Conservation (phyloP, 92 coral and sea anemone species). For the Muricea muricata region DNA sequence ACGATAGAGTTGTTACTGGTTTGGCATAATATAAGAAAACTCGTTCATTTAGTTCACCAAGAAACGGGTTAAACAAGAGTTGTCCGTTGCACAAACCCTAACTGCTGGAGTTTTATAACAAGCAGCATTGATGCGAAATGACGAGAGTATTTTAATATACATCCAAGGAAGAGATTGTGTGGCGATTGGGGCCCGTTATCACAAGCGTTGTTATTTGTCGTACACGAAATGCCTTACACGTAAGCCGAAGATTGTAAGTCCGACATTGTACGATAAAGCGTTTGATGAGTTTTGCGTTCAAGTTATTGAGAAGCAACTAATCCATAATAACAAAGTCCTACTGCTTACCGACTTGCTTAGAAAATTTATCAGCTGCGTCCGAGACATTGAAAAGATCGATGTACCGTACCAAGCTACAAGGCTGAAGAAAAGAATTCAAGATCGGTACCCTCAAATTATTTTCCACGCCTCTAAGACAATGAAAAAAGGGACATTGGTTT, state of each 20-base stretch:
- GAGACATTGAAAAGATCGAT: neutral
- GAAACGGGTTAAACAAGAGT: constrained; percentile 1
- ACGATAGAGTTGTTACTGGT: neutral
- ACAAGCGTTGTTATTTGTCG: neutral
- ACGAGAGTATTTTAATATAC: neutral
- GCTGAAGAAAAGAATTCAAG: constrained; percentile 1
- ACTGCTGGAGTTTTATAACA: neutral
- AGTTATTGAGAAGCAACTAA: neutral
- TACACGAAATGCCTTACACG: neutral
- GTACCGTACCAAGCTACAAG: constrained; percentile 4
- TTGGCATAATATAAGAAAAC: neutral
- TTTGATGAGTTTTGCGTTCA: neutral
- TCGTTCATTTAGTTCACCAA: neutral
- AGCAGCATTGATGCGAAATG: neutral
- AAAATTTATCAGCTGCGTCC: neutral
- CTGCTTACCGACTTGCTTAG: neutral
- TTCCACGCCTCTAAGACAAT: neutral
- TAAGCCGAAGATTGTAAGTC: neutral
- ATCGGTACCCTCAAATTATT: neutral
- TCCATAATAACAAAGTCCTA: neutral
- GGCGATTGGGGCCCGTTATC: neutral
- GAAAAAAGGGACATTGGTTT: neutral
- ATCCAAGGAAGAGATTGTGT: constrained; percentile 4
- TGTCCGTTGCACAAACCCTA: constrained; percentile 1
- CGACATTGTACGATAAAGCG: constrained; percentile 15